Conservation (phyloP, 2,797 vertebrate species). For the Potorous gilbertii region DNA sequence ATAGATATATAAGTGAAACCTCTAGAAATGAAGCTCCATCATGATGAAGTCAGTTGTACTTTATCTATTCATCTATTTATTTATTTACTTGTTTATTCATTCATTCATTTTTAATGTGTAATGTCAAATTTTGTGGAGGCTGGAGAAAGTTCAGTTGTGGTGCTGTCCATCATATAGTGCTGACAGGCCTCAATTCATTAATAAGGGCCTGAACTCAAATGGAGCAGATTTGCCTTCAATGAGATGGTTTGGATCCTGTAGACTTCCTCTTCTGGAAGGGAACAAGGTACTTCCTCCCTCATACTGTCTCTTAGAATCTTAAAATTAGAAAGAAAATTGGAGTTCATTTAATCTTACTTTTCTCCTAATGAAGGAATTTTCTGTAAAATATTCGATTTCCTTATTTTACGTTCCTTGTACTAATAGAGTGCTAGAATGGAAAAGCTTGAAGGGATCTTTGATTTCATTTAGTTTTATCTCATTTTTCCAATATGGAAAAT, state of each 20-base stretch:
- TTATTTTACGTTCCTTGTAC: neutral
- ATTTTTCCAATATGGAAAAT: neutral
- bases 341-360: neutral
- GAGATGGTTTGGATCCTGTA: neutral
- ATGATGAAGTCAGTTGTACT: neutral
- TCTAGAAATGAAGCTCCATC: neutral
- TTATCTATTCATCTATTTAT: neutral
- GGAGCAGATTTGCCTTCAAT: neutral
- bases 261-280: neutral
- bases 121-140: neutral
- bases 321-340: neutral
- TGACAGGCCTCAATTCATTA: neutral
- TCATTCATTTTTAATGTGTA: neutral
- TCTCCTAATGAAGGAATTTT: neutral
- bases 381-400: neutral
- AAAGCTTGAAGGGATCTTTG: neutral
- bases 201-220: neutral
- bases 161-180: conserved; percentile 29
- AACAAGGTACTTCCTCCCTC: neutral
- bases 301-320: neutral
- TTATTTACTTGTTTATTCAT: neutral
- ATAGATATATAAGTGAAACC: neutral
- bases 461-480: neutral
- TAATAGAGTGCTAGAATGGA: neutral
- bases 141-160: neutral